A percentile compares a stretch with the other conserved stretches of the same genome.
Evolutionary conservation across 2,888 invertebrate genomes (phyloP).

Genomic region (Biston betularia): DNA sequence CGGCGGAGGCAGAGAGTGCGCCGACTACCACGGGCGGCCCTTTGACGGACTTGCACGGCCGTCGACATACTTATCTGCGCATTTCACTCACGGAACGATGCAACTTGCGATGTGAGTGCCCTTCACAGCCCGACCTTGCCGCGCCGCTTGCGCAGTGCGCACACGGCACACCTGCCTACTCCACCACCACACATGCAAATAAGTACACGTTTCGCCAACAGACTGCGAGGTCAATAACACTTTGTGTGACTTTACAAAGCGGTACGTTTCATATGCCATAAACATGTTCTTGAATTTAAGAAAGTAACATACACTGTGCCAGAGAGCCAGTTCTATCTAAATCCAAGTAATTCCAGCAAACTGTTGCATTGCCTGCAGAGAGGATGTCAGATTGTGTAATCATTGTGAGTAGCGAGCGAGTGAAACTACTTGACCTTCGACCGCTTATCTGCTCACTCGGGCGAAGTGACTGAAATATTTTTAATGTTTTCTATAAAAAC

Average conservation of each 20-base stretch:
- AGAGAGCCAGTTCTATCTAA: too few species aligned
- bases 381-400: not conserved
- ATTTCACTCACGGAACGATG: conserved; percentile 98
- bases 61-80: conserved; percentile 96
- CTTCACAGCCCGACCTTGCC: not conserved
- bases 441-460: not conserved
- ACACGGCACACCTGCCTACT: not conserved
- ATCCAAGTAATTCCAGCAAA: not conserved
- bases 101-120: conserved; percentile 96
- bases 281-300: not conserved
- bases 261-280: not conserved
- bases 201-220: not conserved
- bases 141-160: not conserved
- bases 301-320: too few species aligned
- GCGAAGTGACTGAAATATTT: not conserved
- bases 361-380: not conserved
- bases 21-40: conserved; percentile 51
- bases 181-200: not conserved
- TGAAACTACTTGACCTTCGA: conserved; percentile 9
- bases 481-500: not conserved
- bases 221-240: not conserved
- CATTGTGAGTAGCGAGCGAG: not conserved
- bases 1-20: conserved; percentile 25
- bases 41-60: conserved; percentile 93
- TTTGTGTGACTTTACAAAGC: not conserved